These are phyloP conservation scores for Pentamera pediparva DNA, from an alignment of 53 echinoderm and acorn worm species.

Conservation along the genomic window DNA sequence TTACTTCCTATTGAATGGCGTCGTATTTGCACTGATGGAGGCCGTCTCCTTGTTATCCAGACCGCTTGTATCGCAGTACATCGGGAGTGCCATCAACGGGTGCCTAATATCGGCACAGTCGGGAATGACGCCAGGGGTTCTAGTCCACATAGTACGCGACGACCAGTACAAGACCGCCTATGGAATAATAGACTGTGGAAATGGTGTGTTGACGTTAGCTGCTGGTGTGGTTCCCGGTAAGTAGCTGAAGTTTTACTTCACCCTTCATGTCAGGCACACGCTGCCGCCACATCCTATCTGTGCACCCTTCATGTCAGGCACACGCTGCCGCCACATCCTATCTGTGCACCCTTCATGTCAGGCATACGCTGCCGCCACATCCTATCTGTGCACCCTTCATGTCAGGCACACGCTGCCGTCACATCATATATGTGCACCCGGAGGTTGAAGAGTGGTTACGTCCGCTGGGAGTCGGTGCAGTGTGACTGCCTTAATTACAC, in stretches of 20 bases:
- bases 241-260: neutral
- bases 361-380: no score
- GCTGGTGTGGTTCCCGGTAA: constrained; percentile 9
- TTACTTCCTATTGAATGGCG: neutral
- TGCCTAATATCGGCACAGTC: neutral
- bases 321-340: no score
- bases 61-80: neutral
- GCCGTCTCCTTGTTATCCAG: neutral
- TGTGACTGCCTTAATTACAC: no score
- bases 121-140: constrained; percentile 20
- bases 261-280: no score
- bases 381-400: no score
- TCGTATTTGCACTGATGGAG: neutral
- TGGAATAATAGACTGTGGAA: constrained; percentile 11
- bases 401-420: no score
- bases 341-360: no score
- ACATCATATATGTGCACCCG: no score
- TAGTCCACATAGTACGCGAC: neutral
- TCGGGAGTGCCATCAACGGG: neutral
- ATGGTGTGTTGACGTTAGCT: constrained; percentile 6
- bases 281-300: no score
- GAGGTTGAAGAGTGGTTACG: no score
- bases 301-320: no score
- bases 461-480: no score
- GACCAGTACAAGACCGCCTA: neutral